These are phyloP conservation scores for Protula sp. DNA, from an alignment of 2,888 invertebrate species.

Conservation along the genomic window DNA sequence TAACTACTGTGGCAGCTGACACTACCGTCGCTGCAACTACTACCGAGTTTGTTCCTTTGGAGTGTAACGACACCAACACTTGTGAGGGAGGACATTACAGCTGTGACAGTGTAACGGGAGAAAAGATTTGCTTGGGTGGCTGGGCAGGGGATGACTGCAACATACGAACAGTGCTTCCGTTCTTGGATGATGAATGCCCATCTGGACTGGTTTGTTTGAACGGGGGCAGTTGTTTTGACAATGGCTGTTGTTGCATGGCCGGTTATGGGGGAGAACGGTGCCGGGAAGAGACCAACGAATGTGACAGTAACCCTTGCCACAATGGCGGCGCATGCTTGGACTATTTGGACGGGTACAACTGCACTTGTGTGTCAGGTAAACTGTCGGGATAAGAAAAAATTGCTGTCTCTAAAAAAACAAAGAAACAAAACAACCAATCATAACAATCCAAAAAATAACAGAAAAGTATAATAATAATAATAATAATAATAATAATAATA, in stretches of 20 bases:
- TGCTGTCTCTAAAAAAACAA: too few relatives aligned
- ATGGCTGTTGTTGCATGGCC: neutral
- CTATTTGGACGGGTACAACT: neutral
- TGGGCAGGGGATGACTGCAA: neutral
- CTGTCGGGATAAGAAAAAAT: too few relatives aligned
- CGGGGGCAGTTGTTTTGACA: neutral
- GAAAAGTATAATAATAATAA: too few relatives aligned
- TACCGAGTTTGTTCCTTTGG: too few relatives aligned
- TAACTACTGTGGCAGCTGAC: too few relatives aligned
- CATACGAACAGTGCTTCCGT: neutral
- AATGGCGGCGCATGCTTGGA: neutral
- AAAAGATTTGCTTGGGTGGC: neutral
- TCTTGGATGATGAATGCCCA: neutral
- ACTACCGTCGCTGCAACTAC: too few relatives aligned
- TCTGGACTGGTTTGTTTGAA: neutral
- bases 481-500: too few relatives aligned
- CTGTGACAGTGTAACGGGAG: neutral
- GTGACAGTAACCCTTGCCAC: neutral
- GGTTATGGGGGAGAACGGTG: neutral
- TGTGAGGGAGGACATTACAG: neutral
- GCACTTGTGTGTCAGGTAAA: neutral
- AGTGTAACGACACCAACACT: neutral
- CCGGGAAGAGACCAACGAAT: neutral
- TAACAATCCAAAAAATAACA: too few relatives aligned
- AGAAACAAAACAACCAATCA: too few relatives aligned